These are phyloP conservation scores for Plotosus lineatus DNA, from an alignment of 2,113 vertebrate species.

Conservation along the genomic window DNA sequence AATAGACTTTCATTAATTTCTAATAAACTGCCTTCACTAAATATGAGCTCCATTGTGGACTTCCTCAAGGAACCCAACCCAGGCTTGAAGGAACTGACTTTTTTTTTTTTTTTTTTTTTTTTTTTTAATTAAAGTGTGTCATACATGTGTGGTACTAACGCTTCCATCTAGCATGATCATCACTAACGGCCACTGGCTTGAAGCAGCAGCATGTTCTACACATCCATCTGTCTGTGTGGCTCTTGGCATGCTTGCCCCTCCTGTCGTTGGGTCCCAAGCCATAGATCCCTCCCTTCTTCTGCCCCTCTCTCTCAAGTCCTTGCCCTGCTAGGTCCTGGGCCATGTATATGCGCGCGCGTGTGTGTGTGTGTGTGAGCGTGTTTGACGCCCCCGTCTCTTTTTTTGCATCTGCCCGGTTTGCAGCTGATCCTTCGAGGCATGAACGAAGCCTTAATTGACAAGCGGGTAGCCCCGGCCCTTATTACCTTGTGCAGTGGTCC, in stretches of 20 bases:
- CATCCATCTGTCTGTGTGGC: slow-evolving; percentile 14
- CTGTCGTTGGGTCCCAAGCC: slow-evolving; percentile 63
- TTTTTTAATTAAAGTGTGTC: slow-evolving; percentile 56
- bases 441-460: slow-evolving; percentile 99
- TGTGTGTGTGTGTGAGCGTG: slow-evolving; percentile 71
- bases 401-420: slow-evolving; percentile 93
- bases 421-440: slow-evolving; percentile 99
- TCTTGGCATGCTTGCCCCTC: slow-evolving; percentile 41
- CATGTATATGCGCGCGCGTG: slow-evolving; percentile 63
- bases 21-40: not conserved
- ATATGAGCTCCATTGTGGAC: slow-evolving; percentile 68
- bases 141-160: slow-evolving; percentile 67
- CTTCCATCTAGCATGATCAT: slow-evolving; percentile 62
- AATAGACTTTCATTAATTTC: too few species aligned
- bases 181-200: slow-evolving; percentile 67
- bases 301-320: not conserved
- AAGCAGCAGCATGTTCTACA: slow-evolving; percentile 62
- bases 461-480: slow-evolving; percentile 98
- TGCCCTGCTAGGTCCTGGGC: slow-evolving; percentile 55
- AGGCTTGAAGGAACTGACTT: slow-evolving; percentile 67
- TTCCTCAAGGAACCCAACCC: slow-evolving; percentile 71
- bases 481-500: slow-evolving; percentile 99
- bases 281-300: slow-evolving; percentile 31
- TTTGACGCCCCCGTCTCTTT: slow-evolving; percentile 82
- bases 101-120: slow-evolving; percentile 67